Base-by-base conservation (phyloP, 2,888 invertebrate species). In the Drosophila borborema region DNA sequence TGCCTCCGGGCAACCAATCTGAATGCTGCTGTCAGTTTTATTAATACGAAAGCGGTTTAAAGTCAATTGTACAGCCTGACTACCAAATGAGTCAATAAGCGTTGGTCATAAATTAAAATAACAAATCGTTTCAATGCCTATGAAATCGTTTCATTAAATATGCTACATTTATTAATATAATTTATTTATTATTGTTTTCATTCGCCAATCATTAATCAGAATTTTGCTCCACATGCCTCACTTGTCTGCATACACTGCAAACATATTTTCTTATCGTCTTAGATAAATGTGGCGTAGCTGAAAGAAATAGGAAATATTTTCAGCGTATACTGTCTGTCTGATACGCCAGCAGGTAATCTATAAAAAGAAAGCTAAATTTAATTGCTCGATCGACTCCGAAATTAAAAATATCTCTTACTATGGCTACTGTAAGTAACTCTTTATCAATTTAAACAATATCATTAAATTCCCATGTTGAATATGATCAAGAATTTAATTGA, bases 1-100 rank as follows among this genome's bases (percentile, higher is more conserved):
- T 31, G 41, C 43, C 28, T 23, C 38, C 23, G 23, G 53, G 41
- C 49, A 28, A n/a, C 14, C 40, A 8, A 16, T 38, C 18, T 16
- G 62, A 55, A 23, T 23, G 23, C 14, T 23, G 54, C 70, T 53
- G 36, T 45, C 48, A 36, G 49, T 23, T 59, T 74, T 67, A 60
- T 64, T 58, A 63, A 67, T 10, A 46, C 51, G n/a, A 64, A 77
- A 74, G 74, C 74, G 64, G 60, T 51, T 74, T 71, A 63, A 70
- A 74, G 67, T 56, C 62, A 64, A 77, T 74, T 74, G 60, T 68
- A 63, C 59, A 20, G 66, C 38, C 40, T 60, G 66, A 64, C 40
- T 64, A 46, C 38, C 6, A 36, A 66, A 56, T 40, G 45, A 43
- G 40, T 38, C 49, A 56, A 38, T 59, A 46, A 46, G 46, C 38